phyloP scores from a whole-genome alignment of 1,140 invertebrate genomes.

The Neodiprion virginianus region DNA sequence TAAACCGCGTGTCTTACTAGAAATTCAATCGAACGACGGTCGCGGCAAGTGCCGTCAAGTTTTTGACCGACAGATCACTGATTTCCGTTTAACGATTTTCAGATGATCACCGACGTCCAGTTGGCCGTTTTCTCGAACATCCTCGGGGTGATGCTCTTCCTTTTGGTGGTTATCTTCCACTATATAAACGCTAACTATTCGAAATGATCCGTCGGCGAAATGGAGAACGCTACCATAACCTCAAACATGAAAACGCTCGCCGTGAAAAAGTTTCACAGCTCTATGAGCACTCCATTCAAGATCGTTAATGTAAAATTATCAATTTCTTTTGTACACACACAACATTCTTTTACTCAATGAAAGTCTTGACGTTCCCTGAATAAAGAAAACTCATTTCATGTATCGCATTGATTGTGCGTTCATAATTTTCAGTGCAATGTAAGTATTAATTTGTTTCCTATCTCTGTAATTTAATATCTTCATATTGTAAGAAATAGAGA shows the following conservation, averaged over 20 bases:
- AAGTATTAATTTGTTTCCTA: neutral
- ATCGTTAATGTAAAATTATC: neutral
- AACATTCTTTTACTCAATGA: neutral
- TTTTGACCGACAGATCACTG: neutral
- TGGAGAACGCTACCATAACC: constrained; percentile 12
- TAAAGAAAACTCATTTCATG: neutral
- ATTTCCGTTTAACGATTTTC: constrained; percentile 42
- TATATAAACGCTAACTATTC: constrained; percentile 92
- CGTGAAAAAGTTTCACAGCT: neutral
- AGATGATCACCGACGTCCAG: constrained; percentile 97
- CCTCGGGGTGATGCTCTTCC: constrained; percentile 90
- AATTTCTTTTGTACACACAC: constrained; percentile 14
- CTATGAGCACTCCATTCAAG: no score
- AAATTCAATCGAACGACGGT: no score
- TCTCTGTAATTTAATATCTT: neutral
- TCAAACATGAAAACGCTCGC: neutral
- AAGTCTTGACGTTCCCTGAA: neutral
- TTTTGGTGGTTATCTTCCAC: constrained; percentile 95
- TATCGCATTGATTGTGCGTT: neutral
- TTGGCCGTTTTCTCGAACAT: constrained; percentile 96
- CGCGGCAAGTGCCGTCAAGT: no score
- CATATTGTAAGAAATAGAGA: neutral
- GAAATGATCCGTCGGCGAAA: constrained; percentile 55
- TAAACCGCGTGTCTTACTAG: no score
- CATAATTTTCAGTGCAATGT: neutral